Conservation (phyloP, 2,113 vertebrate genomes). For the Origma solitaria region DNA sequence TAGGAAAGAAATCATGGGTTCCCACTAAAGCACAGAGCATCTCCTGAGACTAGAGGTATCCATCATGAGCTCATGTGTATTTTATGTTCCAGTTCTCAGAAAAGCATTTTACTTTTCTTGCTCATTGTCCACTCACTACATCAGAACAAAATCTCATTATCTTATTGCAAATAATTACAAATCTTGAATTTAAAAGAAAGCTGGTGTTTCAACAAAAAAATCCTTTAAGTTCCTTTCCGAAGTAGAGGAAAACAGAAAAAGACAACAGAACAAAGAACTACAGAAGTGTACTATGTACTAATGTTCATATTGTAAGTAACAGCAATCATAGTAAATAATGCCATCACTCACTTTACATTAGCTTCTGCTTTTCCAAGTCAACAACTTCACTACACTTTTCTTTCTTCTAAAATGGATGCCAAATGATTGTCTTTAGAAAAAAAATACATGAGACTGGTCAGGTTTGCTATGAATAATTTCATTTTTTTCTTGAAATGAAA, state of each 20-base stretch:
- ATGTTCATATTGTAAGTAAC: slow-evolving; percentile 14
- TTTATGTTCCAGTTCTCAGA: slow-evolving; percentile 20
- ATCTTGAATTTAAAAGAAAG: neutral
- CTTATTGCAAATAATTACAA: neutral
- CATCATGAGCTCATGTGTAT: neutral
- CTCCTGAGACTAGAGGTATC: slow-evolving; percentile 17
- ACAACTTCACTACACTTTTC: neutral
- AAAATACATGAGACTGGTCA: neutral
- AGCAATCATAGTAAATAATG: neutral
- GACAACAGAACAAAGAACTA: neutral
- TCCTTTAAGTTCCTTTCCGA: neutral
- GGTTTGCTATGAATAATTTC: neutral
- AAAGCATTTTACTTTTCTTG: neutral
- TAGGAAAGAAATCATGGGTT: neutral
- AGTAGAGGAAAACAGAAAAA: neutral
- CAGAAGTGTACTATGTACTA: neutral
- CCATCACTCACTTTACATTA: neutral
- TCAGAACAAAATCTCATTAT: slow-evolving; percentile 13
- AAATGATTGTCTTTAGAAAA: neutral
- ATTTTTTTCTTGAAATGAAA: slow-evolving; percentile 16
- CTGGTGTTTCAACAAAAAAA: neutral
- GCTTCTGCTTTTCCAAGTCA: neutral
- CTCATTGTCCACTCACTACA: neutral
- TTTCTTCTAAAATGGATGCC: neutral
- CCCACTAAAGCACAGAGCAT: neutral